Conservation (phyloP, 2,797 vertebrate species). For the Delichon dasypus region DNA sequence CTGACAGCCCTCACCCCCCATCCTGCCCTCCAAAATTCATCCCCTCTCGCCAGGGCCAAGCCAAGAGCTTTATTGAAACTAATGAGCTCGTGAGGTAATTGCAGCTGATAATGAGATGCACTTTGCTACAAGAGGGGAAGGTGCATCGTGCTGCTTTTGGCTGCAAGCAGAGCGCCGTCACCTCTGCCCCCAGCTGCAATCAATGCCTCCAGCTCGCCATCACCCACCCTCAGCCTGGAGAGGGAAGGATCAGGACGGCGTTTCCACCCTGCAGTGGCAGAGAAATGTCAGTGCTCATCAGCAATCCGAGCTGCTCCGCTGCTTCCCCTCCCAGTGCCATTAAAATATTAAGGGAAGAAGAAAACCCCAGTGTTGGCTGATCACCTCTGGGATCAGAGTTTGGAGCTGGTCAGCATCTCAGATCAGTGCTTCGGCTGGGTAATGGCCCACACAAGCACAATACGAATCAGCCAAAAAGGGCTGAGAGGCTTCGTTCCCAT, state of each 20-base stretch:
- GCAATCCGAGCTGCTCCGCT: background rate
- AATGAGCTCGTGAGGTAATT: background rate
- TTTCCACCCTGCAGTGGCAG: background rate
- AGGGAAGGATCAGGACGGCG: rapidly evolving
- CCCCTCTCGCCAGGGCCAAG: background rate
- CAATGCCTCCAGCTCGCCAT: rapidly evolving
- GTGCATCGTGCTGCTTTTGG: background rate
- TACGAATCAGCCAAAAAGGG: background rate
- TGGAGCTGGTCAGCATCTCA: background rate
- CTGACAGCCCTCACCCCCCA: background rate
- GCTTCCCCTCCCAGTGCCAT: background rate
- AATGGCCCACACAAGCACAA: background rate
- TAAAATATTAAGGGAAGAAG: slow-evolving; percentile 10
- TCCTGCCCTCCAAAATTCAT: background rate
- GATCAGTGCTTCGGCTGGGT: background rate
- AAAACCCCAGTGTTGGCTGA: background rate
- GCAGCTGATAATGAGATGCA: background rate
- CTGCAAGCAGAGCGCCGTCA: background rate
- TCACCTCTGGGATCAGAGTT: background rate
- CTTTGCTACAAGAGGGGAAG: background rate
- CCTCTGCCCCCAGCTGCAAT: background rate
- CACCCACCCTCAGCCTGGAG: background rate
- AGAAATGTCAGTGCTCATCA: background rate
- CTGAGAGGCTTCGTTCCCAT: background rate
- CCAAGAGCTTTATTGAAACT: background rate